Base-by-base conservation (phyloP, 1,140 invertebrate species). In the Drosophila baimaii region DNA sequence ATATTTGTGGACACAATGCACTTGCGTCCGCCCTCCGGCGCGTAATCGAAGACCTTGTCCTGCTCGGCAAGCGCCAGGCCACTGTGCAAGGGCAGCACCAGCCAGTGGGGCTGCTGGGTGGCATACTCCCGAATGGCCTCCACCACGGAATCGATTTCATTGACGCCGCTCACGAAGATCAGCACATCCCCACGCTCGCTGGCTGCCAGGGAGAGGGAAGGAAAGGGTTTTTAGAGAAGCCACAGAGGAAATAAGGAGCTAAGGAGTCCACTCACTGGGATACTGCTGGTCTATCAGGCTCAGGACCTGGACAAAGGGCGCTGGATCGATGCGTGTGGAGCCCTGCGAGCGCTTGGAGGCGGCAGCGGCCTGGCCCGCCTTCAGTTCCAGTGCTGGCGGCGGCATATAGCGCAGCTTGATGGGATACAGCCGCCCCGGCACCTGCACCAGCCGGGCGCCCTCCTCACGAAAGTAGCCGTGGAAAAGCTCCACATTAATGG, bases 1-100 rank as follows among this genome's bases (percentile, higher is more conserved):
- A 99, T 99, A 90, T 99, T 99, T n/a, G 99, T 99, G 1, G 98
- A 98, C 3, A 99, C 95, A 69, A 99, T 98, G 91, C 98, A 99
- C 93, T 99, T 99, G 70, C 99, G 93, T 2, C 98, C 94, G 25
- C 98, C 97, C 68, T 98, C 97, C 19, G 98, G 98, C n/a, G 98
- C 94, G 92, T 98, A 97, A 89, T 99, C 98, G 92, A 99, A 99
- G 7, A 99, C 97, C 93, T 99, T 99, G 92, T 99, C 98, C 93
- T 99, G 99, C 90, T 99, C 98, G 58, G 95, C 95, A 1, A 99
- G 94, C 2, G 98, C 98, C 39, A 99, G 92, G 10, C 96, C 96
- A 90, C 98, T 98, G 89, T 99, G 99, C 10, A 99, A 93, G 7
- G 98, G 95, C 46, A 99, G 93, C n/a, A 99, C 94, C 55, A 99